Evolutionary conservation across 2,113 vertebrate genomes (phyloP).

Genomic region (Sakesphorus luctuosus): DNA sequence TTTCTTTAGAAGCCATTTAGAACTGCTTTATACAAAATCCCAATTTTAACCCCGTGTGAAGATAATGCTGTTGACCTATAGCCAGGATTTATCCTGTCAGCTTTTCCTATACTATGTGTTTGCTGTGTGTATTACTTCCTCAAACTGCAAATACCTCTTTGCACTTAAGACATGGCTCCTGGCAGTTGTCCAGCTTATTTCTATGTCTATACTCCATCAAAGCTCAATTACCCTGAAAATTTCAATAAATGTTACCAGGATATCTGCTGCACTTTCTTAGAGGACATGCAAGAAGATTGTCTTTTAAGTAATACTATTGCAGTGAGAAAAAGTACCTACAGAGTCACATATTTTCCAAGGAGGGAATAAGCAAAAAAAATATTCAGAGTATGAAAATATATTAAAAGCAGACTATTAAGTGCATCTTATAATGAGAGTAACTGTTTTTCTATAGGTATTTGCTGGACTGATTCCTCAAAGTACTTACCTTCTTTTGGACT

Average conservation of each 20-base stretch:
- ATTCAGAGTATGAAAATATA: not conserved
- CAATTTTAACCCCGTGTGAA: not conserved
- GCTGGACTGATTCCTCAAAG: not conserved
- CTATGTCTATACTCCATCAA: conserved; percentile 43
- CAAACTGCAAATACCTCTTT: conserved; percentile 18
- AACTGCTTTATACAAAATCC: not conserved
- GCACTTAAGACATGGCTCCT: conserved; percentile 26
- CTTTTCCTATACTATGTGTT: not conserved
- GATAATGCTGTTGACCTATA: not conserved
- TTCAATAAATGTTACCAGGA: conserved; percentile 39
- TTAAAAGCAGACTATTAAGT: not conserved
- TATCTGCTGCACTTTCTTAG: not conserved
- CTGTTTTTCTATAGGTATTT: not conserved
- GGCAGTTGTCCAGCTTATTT: conserved; percentile 49
- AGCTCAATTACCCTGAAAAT: conserved; percentile 39
- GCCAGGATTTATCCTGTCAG: not conserved
- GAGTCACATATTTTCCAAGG: not conserved
- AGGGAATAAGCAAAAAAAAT: not conserved
- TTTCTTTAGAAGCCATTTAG: not conserved
- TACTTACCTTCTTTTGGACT: not conserved
- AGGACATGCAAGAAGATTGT: not conserved
- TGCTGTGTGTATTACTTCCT: not conserved
- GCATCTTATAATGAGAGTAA: not conserved
- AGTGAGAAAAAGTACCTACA: not conserved
- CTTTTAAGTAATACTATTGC: not conserved